Percentiles rank a stretch among this genome's conserved stretches.
phyloP scores from a whole-genome alignment of 2,797 vertebrate species.

The Dicrostonyx torquatus region DNA sequence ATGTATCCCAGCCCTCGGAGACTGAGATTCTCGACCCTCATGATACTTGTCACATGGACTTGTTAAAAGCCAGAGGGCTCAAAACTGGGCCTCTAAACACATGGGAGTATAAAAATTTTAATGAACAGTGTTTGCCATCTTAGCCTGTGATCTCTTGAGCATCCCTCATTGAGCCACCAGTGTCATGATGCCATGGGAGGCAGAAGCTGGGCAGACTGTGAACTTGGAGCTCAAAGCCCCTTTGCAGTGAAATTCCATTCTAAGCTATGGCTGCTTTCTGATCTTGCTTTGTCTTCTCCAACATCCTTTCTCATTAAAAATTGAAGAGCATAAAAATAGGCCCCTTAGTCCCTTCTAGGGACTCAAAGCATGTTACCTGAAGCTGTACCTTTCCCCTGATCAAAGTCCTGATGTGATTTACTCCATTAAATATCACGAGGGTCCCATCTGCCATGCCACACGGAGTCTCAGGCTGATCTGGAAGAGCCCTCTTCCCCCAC shows the following conservation, averaged over 20 bases:
- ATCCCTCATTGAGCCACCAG: background rate
- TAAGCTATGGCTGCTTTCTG: background rate
- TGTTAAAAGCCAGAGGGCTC: background rate
- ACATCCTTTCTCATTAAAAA: constrained; percentile 56
- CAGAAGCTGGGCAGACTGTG: background rate
- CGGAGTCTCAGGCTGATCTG: background rate
- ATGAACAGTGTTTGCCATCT: background rate
- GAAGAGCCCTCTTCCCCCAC: no score
- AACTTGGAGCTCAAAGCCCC: background rate
- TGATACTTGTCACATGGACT: fast-evolving
- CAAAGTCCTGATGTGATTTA: background rate
- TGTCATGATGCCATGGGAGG: background rate
- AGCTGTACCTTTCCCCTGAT: background rate
- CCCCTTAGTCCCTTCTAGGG: background rate
- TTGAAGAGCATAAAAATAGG: constrained; percentile 34
- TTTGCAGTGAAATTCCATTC: background rate
- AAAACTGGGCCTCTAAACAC: background rate
- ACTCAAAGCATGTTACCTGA: background rate
- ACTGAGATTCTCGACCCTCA: fast-evolving
- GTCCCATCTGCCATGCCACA: background rate
- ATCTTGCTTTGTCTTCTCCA: background rate
- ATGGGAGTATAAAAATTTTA: background rate
- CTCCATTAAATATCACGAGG: background rate
- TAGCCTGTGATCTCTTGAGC: background rate
- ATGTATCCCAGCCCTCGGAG: background rate